A percentile compares a stretch with the other conserved stretches of the same genome.
Evolutionary conservation across 2,888 invertebrate genomes (phyloP).

Genomic region (Eupithecia inturbata): DNA sequence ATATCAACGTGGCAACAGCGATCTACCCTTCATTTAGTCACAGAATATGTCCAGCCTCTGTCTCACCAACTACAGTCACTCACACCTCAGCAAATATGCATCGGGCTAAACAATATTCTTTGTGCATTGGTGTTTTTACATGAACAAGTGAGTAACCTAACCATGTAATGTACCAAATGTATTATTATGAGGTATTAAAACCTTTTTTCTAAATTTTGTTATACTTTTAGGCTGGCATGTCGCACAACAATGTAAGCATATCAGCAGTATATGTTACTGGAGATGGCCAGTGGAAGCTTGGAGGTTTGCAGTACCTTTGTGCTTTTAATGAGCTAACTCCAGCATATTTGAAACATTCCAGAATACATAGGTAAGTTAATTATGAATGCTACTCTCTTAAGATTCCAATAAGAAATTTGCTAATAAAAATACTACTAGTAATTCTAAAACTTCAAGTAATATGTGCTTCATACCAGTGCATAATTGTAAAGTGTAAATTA

Average conservation of each 20-base stretch:
- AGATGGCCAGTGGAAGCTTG: slow-evolving; percentile 95
- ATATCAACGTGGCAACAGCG: slow-evolving; percentile 91
- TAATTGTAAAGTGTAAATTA: background rate
- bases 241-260: slow-evolving; percentile 93
- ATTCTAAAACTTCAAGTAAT: background rate
- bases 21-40: slow-evolving; percentile 90
- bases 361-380: slow-evolving; percentile 79
- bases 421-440: background rate
- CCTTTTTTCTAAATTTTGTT: background rate
- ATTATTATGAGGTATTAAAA: background rate
- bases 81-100: slow-evolving; percentile 91
- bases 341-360: slow-evolving; percentile 87
- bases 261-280: slow-evolving; percentile 92
- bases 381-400: background rate
- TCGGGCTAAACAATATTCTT: slow-evolving; percentile 92
- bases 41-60: slow-evolving; percentile 92
- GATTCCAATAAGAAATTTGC: background rate
- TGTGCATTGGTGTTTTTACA: slow-evolving; percentile 93
- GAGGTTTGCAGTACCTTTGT: slow-evolving; percentile 92
- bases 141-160: slow-evolving; percentile 84
- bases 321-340: slow-evolving; percentile 86
- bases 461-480: background rate
- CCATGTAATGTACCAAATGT: background rate
- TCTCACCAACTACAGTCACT: slow-evolving; percentile 86
- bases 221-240: slow-evolving; percentile 85